A percentile compares a stretch with the other conserved stretches of the same genome.
Evolutionary conservation across 1,140 invertebrate species (phyloP).

Genomic region (Bombyx mori): DNA sequence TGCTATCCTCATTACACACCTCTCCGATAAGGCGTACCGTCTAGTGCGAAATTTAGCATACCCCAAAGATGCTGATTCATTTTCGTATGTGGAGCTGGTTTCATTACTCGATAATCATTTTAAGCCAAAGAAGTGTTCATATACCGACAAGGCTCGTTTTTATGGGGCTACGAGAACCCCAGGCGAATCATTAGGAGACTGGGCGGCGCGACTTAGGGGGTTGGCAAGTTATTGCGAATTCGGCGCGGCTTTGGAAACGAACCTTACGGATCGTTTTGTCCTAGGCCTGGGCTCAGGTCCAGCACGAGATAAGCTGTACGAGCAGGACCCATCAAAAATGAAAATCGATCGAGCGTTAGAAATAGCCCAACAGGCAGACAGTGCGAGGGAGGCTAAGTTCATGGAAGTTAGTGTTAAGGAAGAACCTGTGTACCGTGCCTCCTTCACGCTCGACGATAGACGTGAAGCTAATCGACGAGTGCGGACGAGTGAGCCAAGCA

Average conservation of each 20-base stretch:
- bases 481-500: neutral
- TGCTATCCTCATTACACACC: constrained; percentile 12
- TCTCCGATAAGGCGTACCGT: constrained; percentile 15
- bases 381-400: constrained; percentile 7
- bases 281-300: constrained; percentile 10
- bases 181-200: constrained; percentile 18
- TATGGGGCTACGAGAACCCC: constrained; percentile 7
- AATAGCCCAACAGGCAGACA: constrained; percentile 9
- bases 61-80: constrained; percentile 8
- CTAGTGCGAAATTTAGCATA: constrained; percentile 14
- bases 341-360: constrained; percentile 5
- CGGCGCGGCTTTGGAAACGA: constrained; percentile 10
- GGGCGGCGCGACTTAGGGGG: constrained; percentile 19
- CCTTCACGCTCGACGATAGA: neutral
- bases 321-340: constrained; percentile 2
- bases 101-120: constrained; percentile 18
- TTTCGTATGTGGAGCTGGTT: constrained; percentile 10
- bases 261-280: constrained; percentile 12
- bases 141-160: constrained; percentile 15
- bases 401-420: constrained; percentile 5
- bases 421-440: constrained; percentile 5
- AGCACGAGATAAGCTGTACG: constrained; percentile 9
- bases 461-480: neutral
- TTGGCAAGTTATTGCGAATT: constrained; percentile 16
- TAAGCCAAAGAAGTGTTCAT: constrained; percentile 16